These are phyloP conservation scores for Chrysocyon brachyurus DNA, from an alignment of 2,797 vertebrate species.

Conservation along the genomic window DNA sequence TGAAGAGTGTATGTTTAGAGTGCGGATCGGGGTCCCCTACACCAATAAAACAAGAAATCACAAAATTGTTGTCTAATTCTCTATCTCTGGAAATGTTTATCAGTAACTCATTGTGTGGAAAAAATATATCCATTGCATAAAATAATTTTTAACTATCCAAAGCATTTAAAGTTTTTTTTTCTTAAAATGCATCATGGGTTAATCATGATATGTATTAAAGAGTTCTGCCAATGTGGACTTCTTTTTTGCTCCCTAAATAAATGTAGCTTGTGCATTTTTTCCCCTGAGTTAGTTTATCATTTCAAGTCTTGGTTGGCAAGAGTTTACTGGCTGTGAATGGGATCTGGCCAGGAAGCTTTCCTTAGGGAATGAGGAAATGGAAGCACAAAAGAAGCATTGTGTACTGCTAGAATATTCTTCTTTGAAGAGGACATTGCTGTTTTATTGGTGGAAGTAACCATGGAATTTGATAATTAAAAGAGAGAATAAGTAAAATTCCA, in stretches of 20 bases:
- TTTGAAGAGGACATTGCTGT: slow-evolving; percentile 81
- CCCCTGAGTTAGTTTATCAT: slow-evolving; percentile 58
- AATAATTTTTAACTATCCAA: background rate
- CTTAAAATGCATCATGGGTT: background rate
- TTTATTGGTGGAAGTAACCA: slow-evolving; percentile 84
- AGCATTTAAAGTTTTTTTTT: slow-evolving; percentile 11
- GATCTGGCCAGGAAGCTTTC: slow-evolving; percentile 67
- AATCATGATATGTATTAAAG: background rate
- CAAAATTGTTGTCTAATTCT: background rate
- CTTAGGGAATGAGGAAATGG: slow-evolving; percentile 69
- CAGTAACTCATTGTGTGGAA: background rate
- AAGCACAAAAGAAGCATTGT: slow-evolving; percentile 78
- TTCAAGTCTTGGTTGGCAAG: slow-evolving; percentile 68
- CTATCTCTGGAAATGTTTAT: background rate
- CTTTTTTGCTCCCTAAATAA: background rate
- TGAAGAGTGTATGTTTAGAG: background rate
- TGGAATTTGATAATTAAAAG: slow-evolving; percentile 83
- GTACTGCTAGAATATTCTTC: slow-evolving; percentile 62
- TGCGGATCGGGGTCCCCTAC: background rate
- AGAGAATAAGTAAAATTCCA: slow-evolving; percentile 78
- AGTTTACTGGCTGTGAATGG: slow-evolving; percentile 52
- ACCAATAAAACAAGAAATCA: background rate
- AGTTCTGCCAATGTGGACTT: background rate
- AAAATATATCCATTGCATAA: background rate
- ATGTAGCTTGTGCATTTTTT: background rate